phyloP scores from a whole-genome alignment of 1,140 invertebrate genomes.

The Cydia amplana region DNA sequence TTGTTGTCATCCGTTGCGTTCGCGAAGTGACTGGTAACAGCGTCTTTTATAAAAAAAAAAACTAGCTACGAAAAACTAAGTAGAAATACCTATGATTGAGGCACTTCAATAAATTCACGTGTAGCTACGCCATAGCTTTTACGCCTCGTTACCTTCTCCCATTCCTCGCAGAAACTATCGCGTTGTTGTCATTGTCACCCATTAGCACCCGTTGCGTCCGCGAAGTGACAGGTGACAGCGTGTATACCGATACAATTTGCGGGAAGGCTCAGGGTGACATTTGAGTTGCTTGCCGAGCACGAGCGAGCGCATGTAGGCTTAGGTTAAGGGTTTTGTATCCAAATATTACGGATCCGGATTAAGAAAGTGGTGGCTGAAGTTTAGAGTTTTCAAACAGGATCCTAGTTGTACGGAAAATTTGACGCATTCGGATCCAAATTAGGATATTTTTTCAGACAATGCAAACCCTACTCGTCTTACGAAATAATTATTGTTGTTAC shows the following conservation, averaged over 20 bases:
- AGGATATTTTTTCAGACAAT: too few species aligned
- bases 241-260: slow-evolving; percentile 23
- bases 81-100: neutral
- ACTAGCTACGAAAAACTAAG: too few species aligned
- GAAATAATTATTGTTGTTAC: neutral
- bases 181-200: slow-evolving; percentile 21
- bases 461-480: neutral
- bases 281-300: neutral
- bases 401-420: too few species aligned
- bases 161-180: slow-evolving; percentile 11
- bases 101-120: neutral
- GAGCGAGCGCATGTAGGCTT: too few species aligned
- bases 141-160: slow-evolving; percentile 2
- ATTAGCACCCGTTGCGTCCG: slow-evolving; percentile 21
- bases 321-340: too few species aligned
- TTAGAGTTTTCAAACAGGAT: too few species aligned
- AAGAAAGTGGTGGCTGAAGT: too few species aligned
- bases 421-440: too few species aligned
- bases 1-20: neutral
- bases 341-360: too few species aligned
- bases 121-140: neutral
- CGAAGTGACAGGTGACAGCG: slow-evolving; percentile 38
- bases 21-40: slow-evolving; percentile 37
- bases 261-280: neutral
- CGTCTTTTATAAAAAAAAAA: too few species aligned